Evolutionary conservation across 1,140 invertebrate genomes (phyloP).

Genomic region (Nomia melanderi): DNA sequence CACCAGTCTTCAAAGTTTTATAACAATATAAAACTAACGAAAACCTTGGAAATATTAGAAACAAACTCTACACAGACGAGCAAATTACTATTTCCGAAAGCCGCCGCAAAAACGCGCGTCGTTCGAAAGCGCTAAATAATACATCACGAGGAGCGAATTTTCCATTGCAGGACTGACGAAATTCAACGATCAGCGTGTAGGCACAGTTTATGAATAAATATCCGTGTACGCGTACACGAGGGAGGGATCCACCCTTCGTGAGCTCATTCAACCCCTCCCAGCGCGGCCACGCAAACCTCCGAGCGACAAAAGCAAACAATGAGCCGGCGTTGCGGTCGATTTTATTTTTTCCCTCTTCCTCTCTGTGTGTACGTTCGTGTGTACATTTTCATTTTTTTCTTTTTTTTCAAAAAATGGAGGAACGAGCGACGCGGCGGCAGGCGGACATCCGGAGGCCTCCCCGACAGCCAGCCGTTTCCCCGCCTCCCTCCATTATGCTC

Average conservation of each 20-base stretch:
- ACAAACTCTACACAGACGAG: no score
- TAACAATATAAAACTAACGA: no score
- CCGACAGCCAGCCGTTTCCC: constrained; percentile 46
- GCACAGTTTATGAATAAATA: neutral
- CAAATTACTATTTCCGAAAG: no score
- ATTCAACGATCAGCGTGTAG: neutral
- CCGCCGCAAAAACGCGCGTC: no score
- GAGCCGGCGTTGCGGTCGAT: constrained; percentile 70
- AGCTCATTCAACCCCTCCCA: constrained; percentile 37
- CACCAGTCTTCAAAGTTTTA: no score
- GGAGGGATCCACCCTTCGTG: constrained; percentile 17
- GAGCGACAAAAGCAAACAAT: constrained; percentile 73
- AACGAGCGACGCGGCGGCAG: constrained; percentile 68
- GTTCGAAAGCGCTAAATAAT: no score
- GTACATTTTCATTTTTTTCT: no score
- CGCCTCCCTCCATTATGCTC: constrained; percentile 43
- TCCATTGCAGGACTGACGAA: neutral
- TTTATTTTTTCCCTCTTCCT: no score
- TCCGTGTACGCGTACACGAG: neutral
- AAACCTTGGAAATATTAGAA: no score
- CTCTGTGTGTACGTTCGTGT: no score
- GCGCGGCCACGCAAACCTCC: constrained; percentile 44
- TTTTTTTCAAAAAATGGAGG: constrained; percentile 80
- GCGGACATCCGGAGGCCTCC: constrained; percentile 76
- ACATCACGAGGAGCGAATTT: no score